phyloP scores from a whole-genome alignment of 2,797 vertebrate species.

The Hypotaenidia philippensis region DNA sequence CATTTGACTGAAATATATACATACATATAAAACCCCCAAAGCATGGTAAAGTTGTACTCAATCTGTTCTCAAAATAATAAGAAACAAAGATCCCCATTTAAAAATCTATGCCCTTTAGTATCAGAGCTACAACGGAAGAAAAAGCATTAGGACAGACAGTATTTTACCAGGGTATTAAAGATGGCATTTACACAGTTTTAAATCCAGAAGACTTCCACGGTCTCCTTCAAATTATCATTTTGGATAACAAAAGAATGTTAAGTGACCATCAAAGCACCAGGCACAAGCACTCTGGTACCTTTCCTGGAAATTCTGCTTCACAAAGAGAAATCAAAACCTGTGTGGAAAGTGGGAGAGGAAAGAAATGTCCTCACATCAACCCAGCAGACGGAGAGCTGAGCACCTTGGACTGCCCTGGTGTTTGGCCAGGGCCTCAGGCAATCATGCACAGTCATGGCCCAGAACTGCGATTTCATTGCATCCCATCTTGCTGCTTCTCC shows the following conservation, averaged over 20 bases:
- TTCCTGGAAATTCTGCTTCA: constrained; percentile 19
- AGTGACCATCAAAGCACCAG: constrained; percentile 22
- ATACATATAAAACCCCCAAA: not conserved
- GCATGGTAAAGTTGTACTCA: not conserved
- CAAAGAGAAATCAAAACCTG: constrained; percentile 33
- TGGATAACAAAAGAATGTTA: constrained; percentile 18
- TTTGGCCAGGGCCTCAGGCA: not conserved
- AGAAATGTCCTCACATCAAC: not conserved
- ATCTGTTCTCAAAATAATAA: not conserved
- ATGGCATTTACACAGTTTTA: not conserved
- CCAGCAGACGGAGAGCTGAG: not conserved
- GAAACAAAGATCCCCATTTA: not conserved
- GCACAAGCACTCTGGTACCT: not conserved
- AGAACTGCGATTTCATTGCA: not conserved
- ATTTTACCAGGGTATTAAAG: not conserved
- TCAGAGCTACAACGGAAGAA: not conserved
- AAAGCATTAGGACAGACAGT: not conserved
- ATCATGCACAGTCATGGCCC: not conserved
- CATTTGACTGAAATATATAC: not conserved
- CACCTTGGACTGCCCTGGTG: not conserved
- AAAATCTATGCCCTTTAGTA: not conserved
- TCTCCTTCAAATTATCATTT: constrained; percentile 29
- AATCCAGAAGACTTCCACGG: not conserved
- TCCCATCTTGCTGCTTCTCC: not conserved
- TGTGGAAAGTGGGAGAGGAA: not conserved